Base-by-base conservation (phyloP, 2,797 vertebrate genomes). In the Amniataba percoides region DNA sequence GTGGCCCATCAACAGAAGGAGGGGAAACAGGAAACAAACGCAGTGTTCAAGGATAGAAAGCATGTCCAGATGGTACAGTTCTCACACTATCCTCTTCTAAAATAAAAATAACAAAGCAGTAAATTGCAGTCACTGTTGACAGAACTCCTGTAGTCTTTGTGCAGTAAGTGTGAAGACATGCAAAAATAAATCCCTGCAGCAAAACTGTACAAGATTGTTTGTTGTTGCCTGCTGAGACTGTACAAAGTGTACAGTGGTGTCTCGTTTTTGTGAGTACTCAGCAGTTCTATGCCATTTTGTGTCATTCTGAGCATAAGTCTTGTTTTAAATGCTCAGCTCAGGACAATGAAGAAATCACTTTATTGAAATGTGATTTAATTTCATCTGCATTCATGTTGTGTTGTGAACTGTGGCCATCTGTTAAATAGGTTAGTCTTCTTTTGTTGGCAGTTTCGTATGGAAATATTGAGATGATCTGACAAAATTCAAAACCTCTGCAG, bases 1-100 rank as follows among this genome's bases (percentile, higher is more conserved):
- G 89, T 63, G 85, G 82, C 75, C 59, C 86, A 83, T 91, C 87
- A 81, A 87, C 78, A 53, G 60, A 64, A 64, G 56, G 58, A 80
- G 69, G 59, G 59, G 81, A 88, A 92, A 90, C 90, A 87, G 88
- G 89, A 90, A 91, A 82, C 81, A 60, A 79, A 74, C 65, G 42
- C 60, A 43, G 67, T 12, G 72, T 65, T 83, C 81, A 76, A 77
- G 59, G 78, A 78, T 52, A 77, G 61, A 77, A 77, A 78, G 68
- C 64, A 64, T 65, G 66, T 63, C 70, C 87, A 89, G 82, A 87
- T 87, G 86, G 83, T 55, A 51, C 58, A 62, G 70, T 56, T 87
- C 64, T 74, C 66, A 83, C 65, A 79, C 43, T 3, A 40, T 73
- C 5, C n/a, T 40, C 46, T 31, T 64, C 36, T 25, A 63, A 45